Percentiles rank a stretch among this genome's conserved stretches.
These are phyloP conservation scores for Oreortyx pictus DNA, from an alignment of 2,797 vertebrate species.

Conservation along the genomic window DNA sequence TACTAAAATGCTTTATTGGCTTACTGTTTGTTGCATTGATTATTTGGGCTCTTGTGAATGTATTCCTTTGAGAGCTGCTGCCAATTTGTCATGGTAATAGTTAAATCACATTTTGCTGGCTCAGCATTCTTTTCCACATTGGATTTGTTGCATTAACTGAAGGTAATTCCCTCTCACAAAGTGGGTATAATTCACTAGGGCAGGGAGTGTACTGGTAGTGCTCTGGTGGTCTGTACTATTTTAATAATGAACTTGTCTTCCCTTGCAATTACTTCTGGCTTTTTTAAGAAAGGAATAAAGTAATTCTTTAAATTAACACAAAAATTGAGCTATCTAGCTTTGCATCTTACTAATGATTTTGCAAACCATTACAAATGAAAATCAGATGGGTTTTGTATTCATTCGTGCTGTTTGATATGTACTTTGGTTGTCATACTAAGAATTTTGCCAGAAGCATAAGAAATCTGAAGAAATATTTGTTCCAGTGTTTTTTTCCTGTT, in stretches of 20 bases:
- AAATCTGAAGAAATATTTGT: not conserved
- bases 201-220: conserved; percentile 3
- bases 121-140: not conserved
- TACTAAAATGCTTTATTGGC: conserved; percentile 14
- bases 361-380: conserved; percentile 7
- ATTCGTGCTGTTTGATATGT: not conserved
- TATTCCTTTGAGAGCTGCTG: not conserved
- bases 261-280: conserved; percentile 30
- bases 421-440: not conserved
- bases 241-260: conserved; percentile 59
- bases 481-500: not conserved
- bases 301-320: conserved; percentile 34
- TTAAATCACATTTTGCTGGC: conserved; percentile 27
- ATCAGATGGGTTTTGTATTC: conserved; percentile 27
- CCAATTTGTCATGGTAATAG: not conserved
- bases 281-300: conserved; percentile 55
- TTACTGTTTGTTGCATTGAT: conserved; percentile 23
- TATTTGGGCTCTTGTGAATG: conserved; percentile 12
- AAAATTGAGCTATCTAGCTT: conserved; percentile 9
- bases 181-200: conserved; percentile 15
- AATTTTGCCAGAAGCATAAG: not conserved
- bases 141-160: conserved; percentile 17
- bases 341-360: conserved; percentile 33
- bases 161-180: conserved; percentile 40
- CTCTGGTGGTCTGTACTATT: conserved; percentile 51